Conservation (phyloP, 2,888 invertebrate species). For the Hirtodrosophila duncani region DNA sequence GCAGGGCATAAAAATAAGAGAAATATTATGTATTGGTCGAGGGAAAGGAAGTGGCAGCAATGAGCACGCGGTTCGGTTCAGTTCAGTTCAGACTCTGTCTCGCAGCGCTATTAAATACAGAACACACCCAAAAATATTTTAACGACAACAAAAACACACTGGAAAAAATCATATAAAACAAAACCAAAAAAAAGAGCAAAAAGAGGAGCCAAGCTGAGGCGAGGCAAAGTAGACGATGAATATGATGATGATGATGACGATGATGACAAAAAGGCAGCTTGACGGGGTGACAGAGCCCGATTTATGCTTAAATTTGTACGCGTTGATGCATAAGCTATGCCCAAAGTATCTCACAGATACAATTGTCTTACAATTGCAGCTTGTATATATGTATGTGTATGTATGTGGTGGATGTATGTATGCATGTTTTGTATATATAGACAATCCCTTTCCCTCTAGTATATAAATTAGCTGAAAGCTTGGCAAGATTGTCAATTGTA, state of each 20-base stretch:
- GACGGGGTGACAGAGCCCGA: slow-evolving; percentile 50
- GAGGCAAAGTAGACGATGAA: slow-evolving; percentile 17
- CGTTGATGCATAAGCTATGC: slow-evolving; percentile 69
- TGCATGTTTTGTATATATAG: no score
- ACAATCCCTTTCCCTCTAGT: no score
- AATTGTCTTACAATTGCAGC: slow-evolving; percentile 22
- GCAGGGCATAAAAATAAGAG: no score
- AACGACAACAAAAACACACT: slow-evolving; percentile 43
- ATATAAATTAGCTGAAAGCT: no score
- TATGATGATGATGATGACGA: slow-evolving; percentile 31
- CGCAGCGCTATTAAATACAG: slow-evolving; percentile 67
- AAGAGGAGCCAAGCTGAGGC: slow-evolving; percentile 13
- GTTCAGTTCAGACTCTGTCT: slow-evolving; percentile 14
- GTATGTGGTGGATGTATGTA: no score
- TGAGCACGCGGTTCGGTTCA: slow-evolving; percentile 45
- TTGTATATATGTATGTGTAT: slow-evolving; percentile 14
- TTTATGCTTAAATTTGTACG: slow-evolving; percentile 69
- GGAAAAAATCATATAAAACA: slow-evolving; percentile 10
- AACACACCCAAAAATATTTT: slow-evolving; percentile 72
- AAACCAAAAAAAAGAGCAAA: slow-evolving; percentile 11
- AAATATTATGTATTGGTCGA: no score
- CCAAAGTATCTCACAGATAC: slow-evolving; percentile 52
- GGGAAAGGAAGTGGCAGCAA: slow-evolving; percentile 61
- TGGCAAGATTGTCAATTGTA: no score
- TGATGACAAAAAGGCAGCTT: slow-evolving; percentile 47